Conservation (phyloP, 2,113 vertebrate genomes). For the Lagopus muta region DNA sequence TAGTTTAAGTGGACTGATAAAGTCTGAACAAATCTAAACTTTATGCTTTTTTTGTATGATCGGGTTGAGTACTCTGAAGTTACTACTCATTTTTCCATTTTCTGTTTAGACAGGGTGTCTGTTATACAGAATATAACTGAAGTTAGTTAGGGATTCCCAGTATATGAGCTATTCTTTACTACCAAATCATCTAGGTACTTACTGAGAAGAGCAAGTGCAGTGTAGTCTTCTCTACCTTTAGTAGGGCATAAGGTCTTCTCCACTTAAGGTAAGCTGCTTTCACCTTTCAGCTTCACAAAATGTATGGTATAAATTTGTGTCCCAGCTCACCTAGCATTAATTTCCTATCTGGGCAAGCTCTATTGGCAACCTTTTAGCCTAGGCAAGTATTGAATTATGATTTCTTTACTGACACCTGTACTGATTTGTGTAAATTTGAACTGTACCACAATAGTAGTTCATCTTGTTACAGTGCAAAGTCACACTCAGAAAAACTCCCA, state of each 20-base stretch:
- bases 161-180: not conserved
- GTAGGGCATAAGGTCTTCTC: not conserved
- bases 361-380: not conserved
- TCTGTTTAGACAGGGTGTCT: not conserved
- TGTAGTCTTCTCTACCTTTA: not conserved
- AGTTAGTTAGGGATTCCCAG: not conserved
- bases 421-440: not conserved
- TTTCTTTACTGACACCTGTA: not conserved
- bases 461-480: not conserved
- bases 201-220: not conserved
- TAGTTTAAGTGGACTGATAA: constrained; percentile 8
- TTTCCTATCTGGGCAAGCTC: not conserved
- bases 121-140: not conserved
- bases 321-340: not conserved
- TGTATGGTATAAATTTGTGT: not conserved
- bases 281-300: not conserved
- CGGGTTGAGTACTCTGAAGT: not conserved
- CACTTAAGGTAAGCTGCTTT: not conserved
- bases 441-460: not conserved
- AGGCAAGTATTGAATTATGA: not conserved
- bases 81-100: not conserved
- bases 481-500: not conserved
- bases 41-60: not conserved
- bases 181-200: not conserved
- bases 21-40: not conserved